Base-by-base conservation (phyloP, 2,888 invertebrate genomes). In the Cerastis leucographa region DNA sequence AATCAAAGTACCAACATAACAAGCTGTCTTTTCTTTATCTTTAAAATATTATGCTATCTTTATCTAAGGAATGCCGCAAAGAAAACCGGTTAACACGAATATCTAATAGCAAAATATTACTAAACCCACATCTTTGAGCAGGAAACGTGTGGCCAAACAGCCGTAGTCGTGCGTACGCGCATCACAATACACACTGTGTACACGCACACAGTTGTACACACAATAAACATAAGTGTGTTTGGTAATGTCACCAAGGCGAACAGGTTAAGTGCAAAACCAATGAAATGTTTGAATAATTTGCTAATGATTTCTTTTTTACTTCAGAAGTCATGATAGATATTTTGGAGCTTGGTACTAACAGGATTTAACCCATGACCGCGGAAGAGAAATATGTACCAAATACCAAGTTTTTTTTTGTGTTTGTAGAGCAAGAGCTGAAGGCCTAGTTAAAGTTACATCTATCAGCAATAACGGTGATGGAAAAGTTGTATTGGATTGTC, bases 161-260 rank as follows among this genome's bases (percentile, higher is more conserved):
- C 54, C 59, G 62, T 74, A 22, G 40, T 51, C 69, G 61, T 79
- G 79, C 74, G 85, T 78, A 74, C 62, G 78, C 72, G 74, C 76
- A 77, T 75, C 70, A 81, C 76, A 83, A 85, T 81, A 81, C 67
- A 67, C 29, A 25, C 62, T 71, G 61, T 59, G n/a, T 35, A 74
- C 65, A 61, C 44, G 64, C 44, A 78, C 80, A 84, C 87, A 89
- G 82, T 89, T 87, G 88, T 83, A 78, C 67, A 88, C 72, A 88
- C 74, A 88, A 80, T 67, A 83, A 65, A 84, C 54, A 80, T 80
- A 78, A 79, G 80, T 79, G 76, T 85, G 78, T 80, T 81, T 78
- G 25, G 67, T 68, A 77, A 81, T 81, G 78, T 83, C 76, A 72
- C 84, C 87, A 88, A 88, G 87, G 89, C 80, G 61, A 88, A 76